These are phyloP conservation scores for Heteromormyrus szaboi DNA, from an alignment of 2,797 vertebrate genomes.

Conservation along the genomic window DNA sequence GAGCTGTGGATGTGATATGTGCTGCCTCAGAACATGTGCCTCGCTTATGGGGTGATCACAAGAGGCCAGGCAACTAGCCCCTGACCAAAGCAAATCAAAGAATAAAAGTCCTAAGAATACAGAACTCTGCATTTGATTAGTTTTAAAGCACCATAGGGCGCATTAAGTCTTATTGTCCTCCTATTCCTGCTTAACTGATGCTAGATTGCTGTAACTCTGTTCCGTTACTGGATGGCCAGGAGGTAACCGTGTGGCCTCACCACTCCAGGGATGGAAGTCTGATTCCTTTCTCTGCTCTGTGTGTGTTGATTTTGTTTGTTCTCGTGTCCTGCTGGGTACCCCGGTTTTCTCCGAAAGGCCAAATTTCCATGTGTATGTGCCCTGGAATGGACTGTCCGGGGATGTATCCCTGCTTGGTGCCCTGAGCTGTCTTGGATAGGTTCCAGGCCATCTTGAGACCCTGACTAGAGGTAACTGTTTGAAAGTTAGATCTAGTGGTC, in stretches of 20 bases:
- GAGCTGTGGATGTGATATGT: background rate
- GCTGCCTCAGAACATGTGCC: background rate
- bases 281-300: background rate
- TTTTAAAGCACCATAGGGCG: background rate
- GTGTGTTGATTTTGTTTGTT: background rate
- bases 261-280: background rate
- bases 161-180: background rate
- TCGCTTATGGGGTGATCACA: constrained; percentile 3
- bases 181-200: background rate
- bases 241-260: background rate
- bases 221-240: background rate
- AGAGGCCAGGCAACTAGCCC: constrained; percentile 14
- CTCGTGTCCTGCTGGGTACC: background rate
- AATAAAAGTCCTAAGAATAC: background rate
- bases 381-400: background rate
- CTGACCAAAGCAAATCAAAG: background rate
- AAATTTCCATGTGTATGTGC: background rate
- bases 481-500: background rate
- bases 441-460: background rate
- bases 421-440: background rate
- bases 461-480: background rate
- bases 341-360: background rate
- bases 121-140: background rate
- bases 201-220: background rate
- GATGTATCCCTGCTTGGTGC: background rate